Percentiles rank a stretch among this genome's conserved stretches.
phyloP scores from a whole-genome alignment of 2,797 vertebrate genomes.

The Picus viridis region DNA sequence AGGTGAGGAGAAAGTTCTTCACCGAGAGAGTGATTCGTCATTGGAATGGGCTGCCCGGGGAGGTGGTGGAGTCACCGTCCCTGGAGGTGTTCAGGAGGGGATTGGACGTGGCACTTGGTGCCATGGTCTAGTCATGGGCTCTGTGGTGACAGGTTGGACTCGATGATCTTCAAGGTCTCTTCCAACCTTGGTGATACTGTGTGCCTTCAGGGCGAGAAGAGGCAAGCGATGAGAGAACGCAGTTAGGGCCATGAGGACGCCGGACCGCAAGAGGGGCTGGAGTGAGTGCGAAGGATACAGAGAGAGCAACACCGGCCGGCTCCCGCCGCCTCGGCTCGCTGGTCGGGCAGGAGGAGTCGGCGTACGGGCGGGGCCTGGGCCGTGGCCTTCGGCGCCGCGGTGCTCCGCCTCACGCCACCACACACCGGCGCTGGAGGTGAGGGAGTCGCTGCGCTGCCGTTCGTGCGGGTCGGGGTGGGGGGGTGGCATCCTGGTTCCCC shows the following conservation, averaged over 20 bases:
- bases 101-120: no score
- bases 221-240: fast-evolving
- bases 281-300: fast-evolving
- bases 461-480: no score
- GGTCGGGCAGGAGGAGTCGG: background rate
- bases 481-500: fast-evolving
- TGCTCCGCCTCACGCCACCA: background rate
- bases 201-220: background rate
- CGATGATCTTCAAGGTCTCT: no score
- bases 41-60: no score
- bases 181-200: no score
- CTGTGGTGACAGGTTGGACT: no score
- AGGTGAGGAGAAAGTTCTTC: no score
- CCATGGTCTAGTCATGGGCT: no score
- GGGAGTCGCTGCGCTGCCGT: background rate
- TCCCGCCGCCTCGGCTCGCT: fast-evolving
- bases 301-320: fast-evolving
- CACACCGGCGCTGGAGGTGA: background rate
- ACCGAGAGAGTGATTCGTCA: no score
- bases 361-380: background rate
- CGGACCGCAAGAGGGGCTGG: fast-evolving
- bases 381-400: background rate
- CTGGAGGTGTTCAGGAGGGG: no score
- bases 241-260: no score
- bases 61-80: no score